Base-by-base conservation (phyloP, 2,113 vertebrate genomes). In the Cheilinus undulatus region DNA sequence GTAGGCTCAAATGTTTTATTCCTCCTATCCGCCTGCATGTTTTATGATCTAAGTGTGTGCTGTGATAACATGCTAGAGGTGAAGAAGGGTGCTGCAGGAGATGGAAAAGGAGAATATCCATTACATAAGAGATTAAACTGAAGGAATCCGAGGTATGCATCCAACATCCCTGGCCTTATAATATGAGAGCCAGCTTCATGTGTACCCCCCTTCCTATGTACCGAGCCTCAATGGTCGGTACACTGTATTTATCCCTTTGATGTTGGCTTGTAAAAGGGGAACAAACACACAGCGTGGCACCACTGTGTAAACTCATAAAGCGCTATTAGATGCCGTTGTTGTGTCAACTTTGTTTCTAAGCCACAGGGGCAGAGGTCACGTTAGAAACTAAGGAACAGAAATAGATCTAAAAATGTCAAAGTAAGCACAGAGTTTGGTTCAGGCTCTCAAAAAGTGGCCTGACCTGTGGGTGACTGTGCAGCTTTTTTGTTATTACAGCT, bases 61-160 rank as follows among this genome's bases (percentile, higher is more conserved):
- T 79, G 4, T 78, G 73, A 87, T 71, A 86, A 85, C 76, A 82
- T 45, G 52, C 42, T 8, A 19, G 85, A 74, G 75, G 72, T 72
- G 69, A 70, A 71, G 57, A 23, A 30, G 54, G 61, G 71, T 76
- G 77, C 77, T 76, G 54, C 69, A 48, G 77, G 62, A 62, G n/a
- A 73, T 86, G 82, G 79, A 88, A 85, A 83, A 76, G 81, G 62
- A 78, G 83, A 91, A 80, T 90, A 87, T 91, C 81, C 69, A 87
- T 93, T 92, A 92, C 84, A 91, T 90, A 92, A 92, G 84, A 91
- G 86, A 93, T 92, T 92, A 90, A 90, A 89, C 76, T 80, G 59
- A 66, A 90, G 78, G 90, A 91, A 92, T 93, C 58, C 83, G 52
- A 90, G 86, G 86, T 92, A 93, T 92, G 89, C 80, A 64, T 82